These are phyloP conservation scores for Antheraea assamensis DNA, from an alignment of 2,888 invertebrate genomes.

Conservation along the genomic window DNA sequence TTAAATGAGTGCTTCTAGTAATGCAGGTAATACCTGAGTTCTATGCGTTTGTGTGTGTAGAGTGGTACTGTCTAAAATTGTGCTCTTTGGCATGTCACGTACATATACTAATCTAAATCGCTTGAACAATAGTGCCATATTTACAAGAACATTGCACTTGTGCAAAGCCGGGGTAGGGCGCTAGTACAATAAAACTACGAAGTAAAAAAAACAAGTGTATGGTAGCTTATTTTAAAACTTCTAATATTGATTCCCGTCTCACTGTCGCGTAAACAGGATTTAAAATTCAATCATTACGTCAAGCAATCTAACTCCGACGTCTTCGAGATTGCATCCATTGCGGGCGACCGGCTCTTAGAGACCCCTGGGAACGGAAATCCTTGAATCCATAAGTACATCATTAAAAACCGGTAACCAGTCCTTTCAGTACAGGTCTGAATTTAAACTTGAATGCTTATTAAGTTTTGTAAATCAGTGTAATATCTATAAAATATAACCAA, in stretches of 20 bases:
- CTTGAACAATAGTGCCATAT: too few species aligned
- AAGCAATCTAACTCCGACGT: constrained; percentile 18
- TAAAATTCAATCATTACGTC: constrained; percentile 23
- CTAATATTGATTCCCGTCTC: constrained; percentile 2
- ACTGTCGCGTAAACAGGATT: constrained; percentile 10
- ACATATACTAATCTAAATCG: too few species aligned
- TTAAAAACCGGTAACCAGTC: not conserved
- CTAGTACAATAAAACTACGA: too few species aligned
- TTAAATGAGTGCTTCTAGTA: too few species aligned
- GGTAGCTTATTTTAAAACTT: not conserved
- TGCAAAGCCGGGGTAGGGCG: too few species aligned
- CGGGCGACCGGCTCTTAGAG: constrained; percentile 16
- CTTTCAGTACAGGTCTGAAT: not conserved
- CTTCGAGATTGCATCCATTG: constrained; percentile 21
- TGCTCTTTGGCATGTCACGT: too few species aligned
- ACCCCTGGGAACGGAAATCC: not conserved
- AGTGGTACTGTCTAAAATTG: too few species aligned
- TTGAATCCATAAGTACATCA: not conserved
- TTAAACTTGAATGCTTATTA: not conserved
- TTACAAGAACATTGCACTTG: too few species aligned
- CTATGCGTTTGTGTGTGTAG: too few species aligned
- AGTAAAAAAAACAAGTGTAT: not conserved
- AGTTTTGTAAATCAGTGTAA: too few species aligned
- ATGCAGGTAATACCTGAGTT: too few species aligned
- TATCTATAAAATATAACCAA: too few species aligned